phyloP scores from a whole-genome alignment of 2,113 vertebrate species.

The Andinoacara biseriatus region DNA sequence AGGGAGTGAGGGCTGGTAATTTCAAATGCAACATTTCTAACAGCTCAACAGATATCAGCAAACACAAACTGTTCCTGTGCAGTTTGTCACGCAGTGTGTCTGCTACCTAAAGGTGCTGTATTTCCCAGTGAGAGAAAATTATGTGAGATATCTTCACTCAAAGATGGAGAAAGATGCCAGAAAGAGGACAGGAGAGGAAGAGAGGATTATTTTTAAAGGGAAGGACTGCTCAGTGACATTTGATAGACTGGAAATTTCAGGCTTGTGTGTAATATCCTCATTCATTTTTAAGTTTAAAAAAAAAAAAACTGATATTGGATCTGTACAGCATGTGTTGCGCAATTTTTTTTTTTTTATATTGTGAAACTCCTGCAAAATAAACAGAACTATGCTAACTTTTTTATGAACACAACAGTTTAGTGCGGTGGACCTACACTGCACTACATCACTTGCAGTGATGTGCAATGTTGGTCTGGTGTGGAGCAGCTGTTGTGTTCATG shows the following conservation, averaged over 20 bases:
- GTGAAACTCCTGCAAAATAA: not conserved
- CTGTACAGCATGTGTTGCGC: not conserved
- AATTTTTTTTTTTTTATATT: fast-evolving
- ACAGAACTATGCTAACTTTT: not conserved
- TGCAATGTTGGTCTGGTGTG: not conserved
- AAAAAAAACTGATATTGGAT: not conserved
- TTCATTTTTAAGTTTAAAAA: not conserved
- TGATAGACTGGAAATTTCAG: not conserved
- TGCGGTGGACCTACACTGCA: not conserved
- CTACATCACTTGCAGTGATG: not conserved
- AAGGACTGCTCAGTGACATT: not conserved
- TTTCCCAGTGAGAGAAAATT: not conserved
- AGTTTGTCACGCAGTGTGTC: not conserved
- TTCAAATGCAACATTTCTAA: not conserved
- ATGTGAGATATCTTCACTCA: not conserved
- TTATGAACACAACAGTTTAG: not conserved
- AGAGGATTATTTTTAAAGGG: not conserved
- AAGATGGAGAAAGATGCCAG: not conserved
- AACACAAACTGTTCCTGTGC: not conserved
- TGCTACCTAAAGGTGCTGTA: not conserved
- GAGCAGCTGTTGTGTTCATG: not conserved
- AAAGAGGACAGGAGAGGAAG: not conserved
- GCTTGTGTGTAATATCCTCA: not conserved
- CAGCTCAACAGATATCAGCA: not conserved
- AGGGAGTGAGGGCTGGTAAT: not conserved